phyloP scores from a whole-genome alignment of 2,797 vertebrate genomes.

The Halcyon leucocephala region DNA sequence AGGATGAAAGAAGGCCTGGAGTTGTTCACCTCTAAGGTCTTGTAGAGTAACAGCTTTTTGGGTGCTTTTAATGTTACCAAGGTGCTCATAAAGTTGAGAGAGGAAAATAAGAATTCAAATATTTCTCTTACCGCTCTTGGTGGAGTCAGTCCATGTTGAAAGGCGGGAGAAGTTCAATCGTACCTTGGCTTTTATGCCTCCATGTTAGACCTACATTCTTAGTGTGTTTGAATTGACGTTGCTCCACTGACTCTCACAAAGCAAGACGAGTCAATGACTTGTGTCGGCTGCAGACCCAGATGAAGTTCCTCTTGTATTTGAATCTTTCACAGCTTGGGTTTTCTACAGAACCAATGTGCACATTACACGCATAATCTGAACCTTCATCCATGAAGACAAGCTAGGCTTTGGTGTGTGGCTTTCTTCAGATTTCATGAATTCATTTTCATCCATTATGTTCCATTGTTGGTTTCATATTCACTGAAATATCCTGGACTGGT shows the following conservation, averaged over 20 bases:
- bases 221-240: not conserved
- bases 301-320: not conserved
- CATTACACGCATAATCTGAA: not conserved
- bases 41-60: not conserved
- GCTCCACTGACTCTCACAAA: not conserved
- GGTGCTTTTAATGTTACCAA: not conserved
- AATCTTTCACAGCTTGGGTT: not conserved
- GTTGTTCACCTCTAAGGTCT: not conserved
- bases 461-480: not conserved
- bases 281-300: not conserved
- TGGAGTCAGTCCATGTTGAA: not conserved
- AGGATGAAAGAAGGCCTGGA: not conserved
- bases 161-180: not conserved
- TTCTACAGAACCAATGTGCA: not conserved
- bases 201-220: fast-evolving
- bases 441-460: not conserved
- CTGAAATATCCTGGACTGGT: not conserved
- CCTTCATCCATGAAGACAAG: not conserved
- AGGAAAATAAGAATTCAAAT: not conserved
- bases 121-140: not conserved
- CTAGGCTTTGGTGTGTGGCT: not conserved
- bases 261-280: not conserved
- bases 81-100: not conserved
- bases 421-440: not conserved
- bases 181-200: not conserved